Base-by-base conservation (phyloP, 1,140 invertebrate species). In the Mercenaria mercenaria region DNA sequence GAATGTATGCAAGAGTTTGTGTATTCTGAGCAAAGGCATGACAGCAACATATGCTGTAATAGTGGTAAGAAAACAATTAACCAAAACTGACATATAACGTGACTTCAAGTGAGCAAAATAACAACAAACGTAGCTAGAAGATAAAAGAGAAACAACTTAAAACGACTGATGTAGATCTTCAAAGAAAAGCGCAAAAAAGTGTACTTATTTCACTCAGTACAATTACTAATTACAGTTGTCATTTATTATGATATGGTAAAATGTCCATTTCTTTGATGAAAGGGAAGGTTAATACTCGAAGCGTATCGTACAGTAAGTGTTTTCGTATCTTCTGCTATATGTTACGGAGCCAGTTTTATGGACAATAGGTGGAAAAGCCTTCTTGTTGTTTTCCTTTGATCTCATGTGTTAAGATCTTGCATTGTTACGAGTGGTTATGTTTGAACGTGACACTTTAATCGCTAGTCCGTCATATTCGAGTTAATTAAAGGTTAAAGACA, bases 401-500 rank as follows among this genome's bases (percentile, higher is more conserved):
- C 67, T 39, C 11, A 37, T 39, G 67, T 72, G 67, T 72, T 18
- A 72, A 72, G 67, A 72, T 37, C 67, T 1, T 20, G 23, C 29
- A 72, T 72, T 72, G 67, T 72, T 39, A 39, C 26, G 23, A 72
- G 34, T 1, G 39, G 34, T 23, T 29, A 41, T 72, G 37, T 72
- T 72, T 72, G 67, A 72, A 72, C 67, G 39, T 72, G 34, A 72
- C 67, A 72, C 67, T 72, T 37, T 72, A 72, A 72, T 72, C 67
- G 67, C 34, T 72, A 41, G 67, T 72, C 67, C 67, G 67, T 72
- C 67, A 72, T 39, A 72, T 72, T 39, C 8, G 34, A 37, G 67
- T 72, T 72, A 72, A 72, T 72, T 20, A 72, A 26, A 72, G 67
- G 67, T 41, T 72, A 72, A 72, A 72, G 67, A n/a, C 15, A 2